These are phyloP conservation scores for Ennomos quercinarius DNA, from an alignment of 2,888 invertebrate species.

Conservation along the genomic window DNA sequence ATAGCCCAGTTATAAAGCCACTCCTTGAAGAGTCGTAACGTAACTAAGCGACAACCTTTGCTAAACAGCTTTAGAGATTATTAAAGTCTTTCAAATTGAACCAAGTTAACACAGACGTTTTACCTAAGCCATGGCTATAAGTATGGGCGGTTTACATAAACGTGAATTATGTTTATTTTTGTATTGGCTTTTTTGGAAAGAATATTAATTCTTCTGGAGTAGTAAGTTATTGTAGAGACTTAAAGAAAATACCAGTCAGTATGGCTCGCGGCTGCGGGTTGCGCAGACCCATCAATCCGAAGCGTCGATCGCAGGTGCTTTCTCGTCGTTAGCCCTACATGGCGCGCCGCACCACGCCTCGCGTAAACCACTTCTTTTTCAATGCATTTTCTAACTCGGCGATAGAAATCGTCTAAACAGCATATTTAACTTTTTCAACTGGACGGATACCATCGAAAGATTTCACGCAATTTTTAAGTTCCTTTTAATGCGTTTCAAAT, in stretches of 20 bases:
- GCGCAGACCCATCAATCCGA: conserved; percentile 77
- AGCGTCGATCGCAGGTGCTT: conserved; percentile 78
- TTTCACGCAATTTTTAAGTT: conserved; percentile 68
- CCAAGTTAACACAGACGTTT: too few relatives aligned
- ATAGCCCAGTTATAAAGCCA: conserved; percentile 48
- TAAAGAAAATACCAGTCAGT: conserved; percentile 26
- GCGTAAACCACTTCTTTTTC: conserved; percentile 80
- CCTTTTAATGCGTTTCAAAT: conserved; percentile 70
- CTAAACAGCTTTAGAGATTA: conserved; percentile 35
- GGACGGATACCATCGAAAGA: conserved; percentile 69
- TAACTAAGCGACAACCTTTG: conserved; percentile 39
- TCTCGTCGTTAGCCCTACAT: conserved; percentile 85
- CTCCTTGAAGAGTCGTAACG: conserved; percentile 47
- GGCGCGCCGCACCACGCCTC: conserved; percentile 79
- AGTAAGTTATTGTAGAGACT: neutral
- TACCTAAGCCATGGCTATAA: too few relatives aligned
- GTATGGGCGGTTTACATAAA: too few relatives aligned
- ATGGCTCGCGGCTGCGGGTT: conserved; percentile 44
- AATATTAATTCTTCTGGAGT: conserved; percentile 2
- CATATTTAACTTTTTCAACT: conserved; percentile 77
- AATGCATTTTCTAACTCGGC: conserved; percentile 82
- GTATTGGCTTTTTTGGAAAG: too few relatives aligned
- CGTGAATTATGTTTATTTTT: too few relatives aligned
- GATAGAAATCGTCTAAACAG: conserved; percentile 80
- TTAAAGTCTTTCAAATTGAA: conserved; percentile 38